Percentiles rank a stretch among this genome's conserved stretches.
Evolutionary conservation across 2,888 invertebrate genomes (phyloP).

Genomic region (Entomobrya proxima): DNA sequence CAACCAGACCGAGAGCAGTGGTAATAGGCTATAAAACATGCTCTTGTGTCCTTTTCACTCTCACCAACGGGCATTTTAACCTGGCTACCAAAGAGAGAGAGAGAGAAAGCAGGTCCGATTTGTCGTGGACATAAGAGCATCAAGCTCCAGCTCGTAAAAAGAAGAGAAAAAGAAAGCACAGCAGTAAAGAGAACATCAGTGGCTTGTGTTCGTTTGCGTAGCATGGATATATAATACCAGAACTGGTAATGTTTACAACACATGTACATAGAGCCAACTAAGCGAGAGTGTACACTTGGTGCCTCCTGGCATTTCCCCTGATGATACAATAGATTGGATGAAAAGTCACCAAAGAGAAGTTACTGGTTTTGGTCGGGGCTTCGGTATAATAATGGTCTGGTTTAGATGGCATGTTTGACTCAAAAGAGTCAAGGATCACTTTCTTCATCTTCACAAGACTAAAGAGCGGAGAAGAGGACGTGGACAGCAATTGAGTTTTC

Average conservation of each 20-base stretch:
- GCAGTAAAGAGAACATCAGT: neutral
- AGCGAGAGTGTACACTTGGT: slow-evolving; percentile 22
- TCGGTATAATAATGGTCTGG: neutral
- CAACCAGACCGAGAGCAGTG: neutral
- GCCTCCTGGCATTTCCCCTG: slow-evolving; percentile 62
- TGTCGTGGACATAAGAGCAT: too few relatives aligned
- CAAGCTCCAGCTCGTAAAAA: neutral
- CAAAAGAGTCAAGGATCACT: slow-evolving; percentile 66
- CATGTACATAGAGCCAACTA: neutral
- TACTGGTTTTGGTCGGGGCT: neutral
- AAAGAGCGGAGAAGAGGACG: slow-evolving; percentile 26
- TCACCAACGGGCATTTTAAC: neutral
- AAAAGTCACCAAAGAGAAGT: slow-evolving; percentile 51
- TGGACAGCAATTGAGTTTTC: slow-evolving; percentile 46
- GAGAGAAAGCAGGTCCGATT: neutral
- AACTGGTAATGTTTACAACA: slow-evolving; percentile 2
- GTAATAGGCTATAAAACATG: neutral
- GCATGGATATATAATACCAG: too few relatives aligned
- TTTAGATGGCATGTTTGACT: slow-evolving; percentile 34
- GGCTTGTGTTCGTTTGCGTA: neutral
- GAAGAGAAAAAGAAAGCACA: slow-evolving; percentile 11
- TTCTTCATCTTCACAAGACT: slow-evolving; percentile 44
- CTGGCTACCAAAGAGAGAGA: slow-evolving; percentile 22
- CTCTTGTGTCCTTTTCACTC: slow-evolving; percentile 1
- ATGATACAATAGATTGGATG: slow-evolving; percentile 56